A percentile compares a stretch with the other conserved stretches of the same genome.
Evolutionary conservation across 1,140 invertebrate genomes (phyloP).

Genomic region (Megalopta genalis): DNA sequence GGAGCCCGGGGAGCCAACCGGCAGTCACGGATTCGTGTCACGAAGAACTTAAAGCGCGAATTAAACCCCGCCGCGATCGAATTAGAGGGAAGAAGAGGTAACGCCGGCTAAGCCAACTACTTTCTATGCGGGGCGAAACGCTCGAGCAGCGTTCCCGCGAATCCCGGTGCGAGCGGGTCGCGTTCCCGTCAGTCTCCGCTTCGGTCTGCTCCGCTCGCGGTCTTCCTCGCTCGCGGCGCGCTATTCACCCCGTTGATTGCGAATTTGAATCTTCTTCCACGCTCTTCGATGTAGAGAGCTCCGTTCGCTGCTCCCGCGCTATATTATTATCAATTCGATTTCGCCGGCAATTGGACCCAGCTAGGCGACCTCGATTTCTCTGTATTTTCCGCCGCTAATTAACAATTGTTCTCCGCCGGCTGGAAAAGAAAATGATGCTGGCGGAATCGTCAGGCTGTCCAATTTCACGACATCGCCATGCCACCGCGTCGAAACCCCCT

Average conservation of each 20-base stretch:
- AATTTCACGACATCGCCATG: too few relatives aligned
- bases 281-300: conserved; percentile 49
- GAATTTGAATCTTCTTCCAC: conserved; percentile 63
- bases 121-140: conserved; percentile 35
- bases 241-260: conserved; percentile 54
- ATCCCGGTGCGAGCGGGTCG: background rate
- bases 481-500: too few relatives aligned
- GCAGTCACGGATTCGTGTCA: conserved; percentile 28
- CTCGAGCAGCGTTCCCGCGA: background rate
- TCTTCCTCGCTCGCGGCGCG: background rate
- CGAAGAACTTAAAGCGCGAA: conserved; percentile 36
- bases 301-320: background rate
- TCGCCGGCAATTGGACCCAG: conserved; percentile 13
- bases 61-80: conserved; percentile 34
- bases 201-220: conserved; percentile 12
- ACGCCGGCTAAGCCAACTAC: conserved; percentile 1
- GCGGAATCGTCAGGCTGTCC: too few relatives aligned
- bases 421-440: too few relatives aligned
- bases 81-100: conserved; percentile 10
- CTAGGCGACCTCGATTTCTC: conserved; percentile 5
- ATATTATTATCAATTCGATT: conserved; percentile 45
- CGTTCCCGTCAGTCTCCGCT: conserved; percentile 30
- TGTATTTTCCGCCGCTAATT: conserved; percentile 29
- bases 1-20: too few relatives aligned
- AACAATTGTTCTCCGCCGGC: conserved; percentile 8